Conservation (phyloP, 1,140 invertebrate species). For the Lepidurus couesii region DNA sequence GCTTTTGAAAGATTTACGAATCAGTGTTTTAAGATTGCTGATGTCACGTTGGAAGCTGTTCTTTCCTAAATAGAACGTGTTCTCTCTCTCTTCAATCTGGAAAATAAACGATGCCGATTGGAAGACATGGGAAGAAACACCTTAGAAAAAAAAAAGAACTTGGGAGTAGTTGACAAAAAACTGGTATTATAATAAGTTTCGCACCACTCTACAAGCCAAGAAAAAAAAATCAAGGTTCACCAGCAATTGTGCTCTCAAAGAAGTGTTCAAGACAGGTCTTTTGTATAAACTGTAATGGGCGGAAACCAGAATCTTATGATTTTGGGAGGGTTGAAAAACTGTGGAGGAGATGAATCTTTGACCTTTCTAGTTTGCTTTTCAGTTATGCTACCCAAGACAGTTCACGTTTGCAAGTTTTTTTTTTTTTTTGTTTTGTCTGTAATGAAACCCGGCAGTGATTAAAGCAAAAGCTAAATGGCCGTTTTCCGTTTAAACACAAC, state of each 20-base stretch:
- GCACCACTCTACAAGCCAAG: conserved; percentile 12
- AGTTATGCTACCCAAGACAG: background rate
- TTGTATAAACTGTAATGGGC: background rate
- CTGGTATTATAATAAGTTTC: conserved; percentile 21
- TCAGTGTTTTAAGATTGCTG: too few species aligned
- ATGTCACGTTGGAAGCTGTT: background rate
- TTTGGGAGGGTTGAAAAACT: background rate
- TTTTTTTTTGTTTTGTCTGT: background rate
- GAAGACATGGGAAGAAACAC: background rate
- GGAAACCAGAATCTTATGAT: conserved; percentile 6
- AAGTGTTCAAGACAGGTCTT: conserved; percentile 7
- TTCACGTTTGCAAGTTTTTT: background rate
- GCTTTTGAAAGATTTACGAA: too few species aligned
- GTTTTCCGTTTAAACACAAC: background rate
- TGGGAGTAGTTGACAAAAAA: conserved; percentile 1
- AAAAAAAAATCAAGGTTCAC: conserved; percentile 12
- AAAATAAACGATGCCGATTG: background rate
- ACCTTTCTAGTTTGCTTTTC: background rate
- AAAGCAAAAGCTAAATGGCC: background rate
- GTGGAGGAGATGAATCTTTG: background rate
- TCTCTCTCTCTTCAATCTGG: background rate
- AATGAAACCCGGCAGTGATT: conserved; percentile 1
- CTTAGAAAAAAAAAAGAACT: background rate
- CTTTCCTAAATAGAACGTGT: background rate
- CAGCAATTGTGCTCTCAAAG: background rate